Conservation (phyloP, 1,140 invertebrate genomes). For the Calliopsis andreniformis region DNA sequence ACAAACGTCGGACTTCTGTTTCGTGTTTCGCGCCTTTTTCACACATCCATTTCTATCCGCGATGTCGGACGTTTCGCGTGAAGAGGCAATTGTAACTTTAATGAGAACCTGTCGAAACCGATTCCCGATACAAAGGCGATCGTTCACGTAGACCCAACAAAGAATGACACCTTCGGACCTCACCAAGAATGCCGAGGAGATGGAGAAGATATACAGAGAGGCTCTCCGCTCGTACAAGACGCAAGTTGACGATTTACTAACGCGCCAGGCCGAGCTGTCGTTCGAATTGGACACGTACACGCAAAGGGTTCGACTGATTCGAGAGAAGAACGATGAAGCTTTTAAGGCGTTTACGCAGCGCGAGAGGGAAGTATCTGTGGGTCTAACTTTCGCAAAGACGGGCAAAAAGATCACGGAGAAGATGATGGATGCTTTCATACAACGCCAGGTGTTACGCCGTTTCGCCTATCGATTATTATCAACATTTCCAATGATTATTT, state of each 20-base stretch:
- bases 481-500: not conserved
- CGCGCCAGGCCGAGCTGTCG: conserved; percentile 26
- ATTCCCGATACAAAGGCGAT: not conserved
- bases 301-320: conserved; percentile 15
- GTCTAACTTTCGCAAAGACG: conserved; percentile 58
- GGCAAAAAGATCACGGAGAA: conserved; percentile 58
- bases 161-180: conserved; percentile 45
- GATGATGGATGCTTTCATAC: conserved; percentile 50
- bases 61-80: no score
- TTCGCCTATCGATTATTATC: conserved; percentile 15
- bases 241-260: conserved; percentile 47
- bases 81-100: not conserved
- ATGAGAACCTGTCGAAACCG: not conserved
- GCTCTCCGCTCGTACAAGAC: conserved; percentile 59
- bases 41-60: no score
- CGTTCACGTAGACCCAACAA: conserved; percentile 52
- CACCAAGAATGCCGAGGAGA: conserved; percentile 38
- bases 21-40: no score
- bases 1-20: not conserved
- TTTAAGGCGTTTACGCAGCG: conserved; percentile 50
- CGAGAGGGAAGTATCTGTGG: conserved; percentile 49
- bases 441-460: conserved; percentile 56
- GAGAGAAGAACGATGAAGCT: conserved; percentile 32
- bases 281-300: conserved; percentile 48
- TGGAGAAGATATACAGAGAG: conserved; percentile 55